Percentiles rank a stretch among this genome's conserved stretches.
Evolutionary conservation across 2,113 vertebrate genomes (phyloP).

Genomic region (Miniopterus natalensis): DNA sequence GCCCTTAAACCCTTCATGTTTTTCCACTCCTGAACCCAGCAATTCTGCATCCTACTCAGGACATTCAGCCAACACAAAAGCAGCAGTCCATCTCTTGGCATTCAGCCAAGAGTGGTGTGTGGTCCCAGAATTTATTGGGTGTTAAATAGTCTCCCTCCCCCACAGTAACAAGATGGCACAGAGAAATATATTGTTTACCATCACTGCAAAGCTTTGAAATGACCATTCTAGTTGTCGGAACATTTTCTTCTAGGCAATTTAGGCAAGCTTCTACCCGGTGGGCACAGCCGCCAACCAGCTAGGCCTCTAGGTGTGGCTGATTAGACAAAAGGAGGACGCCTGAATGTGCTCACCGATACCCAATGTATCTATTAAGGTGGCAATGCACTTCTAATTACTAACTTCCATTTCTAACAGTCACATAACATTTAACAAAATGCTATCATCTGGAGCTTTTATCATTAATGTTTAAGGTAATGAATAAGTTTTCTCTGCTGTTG

Average conservation of each 20-base stretch:
- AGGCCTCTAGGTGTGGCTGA: background rate
- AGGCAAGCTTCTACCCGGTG: background rate
- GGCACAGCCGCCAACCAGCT: background rate
- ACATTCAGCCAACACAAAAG: background rate
- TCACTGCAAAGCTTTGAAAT: background rate
- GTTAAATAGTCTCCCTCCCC: background rate
- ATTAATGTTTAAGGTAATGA: background rate
- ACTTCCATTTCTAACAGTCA: background rate
- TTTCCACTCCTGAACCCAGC: background rate
- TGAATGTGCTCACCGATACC: background rate
- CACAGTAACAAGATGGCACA: background rate
- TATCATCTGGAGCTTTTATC: background rate
- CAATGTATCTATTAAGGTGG: background rate
- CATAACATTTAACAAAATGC: background rate
- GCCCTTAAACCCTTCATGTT: background rate
- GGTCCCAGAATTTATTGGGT: background rate
- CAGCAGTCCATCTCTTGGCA: background rate
- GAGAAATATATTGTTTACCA: background rate
- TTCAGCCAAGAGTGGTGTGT: background rate
- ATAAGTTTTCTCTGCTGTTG: background rate
- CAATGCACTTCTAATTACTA: background rate
- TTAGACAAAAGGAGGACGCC: background rate
- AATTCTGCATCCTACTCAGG: background rate
- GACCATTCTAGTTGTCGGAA: background rate
- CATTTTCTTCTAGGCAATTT: background rate